Conservation (phyloP, 2,113 vertebrate species). For the Perccottus glenii region DNA sequence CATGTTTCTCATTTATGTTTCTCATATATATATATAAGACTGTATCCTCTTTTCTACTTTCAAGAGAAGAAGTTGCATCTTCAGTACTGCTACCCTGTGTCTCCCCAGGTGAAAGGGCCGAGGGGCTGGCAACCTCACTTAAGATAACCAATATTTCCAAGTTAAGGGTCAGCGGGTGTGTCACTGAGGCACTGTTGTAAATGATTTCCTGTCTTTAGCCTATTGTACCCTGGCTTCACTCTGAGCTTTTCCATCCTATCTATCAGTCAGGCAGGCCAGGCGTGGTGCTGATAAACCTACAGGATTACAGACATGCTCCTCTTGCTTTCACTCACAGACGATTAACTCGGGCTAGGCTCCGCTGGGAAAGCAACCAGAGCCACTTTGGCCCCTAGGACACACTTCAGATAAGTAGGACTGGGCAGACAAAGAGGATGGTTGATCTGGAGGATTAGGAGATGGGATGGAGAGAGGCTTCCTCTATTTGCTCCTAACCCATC, state of each 20-base stretch:
- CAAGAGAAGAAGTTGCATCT: not conserved
- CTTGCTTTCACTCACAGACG: slow-evolving; percentile 47
- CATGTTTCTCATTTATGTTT: too few relatives aligned
- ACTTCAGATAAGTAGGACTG: slow-evolving; percentile 63
- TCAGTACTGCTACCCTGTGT: too few relatives aligned
- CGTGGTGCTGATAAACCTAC: slow-evolving; percentile 71
- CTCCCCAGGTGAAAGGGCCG: too few relatives aligned
- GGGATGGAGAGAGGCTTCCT: slow-evolving; percentile 28
- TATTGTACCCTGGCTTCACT: slow-evolving; percentile 46
- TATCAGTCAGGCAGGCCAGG: slow-evolving; percentile 47
- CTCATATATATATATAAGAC: too few relatives aligned
- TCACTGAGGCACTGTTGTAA: slow-evolving; percentile 57
- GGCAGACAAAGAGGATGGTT: slow-evolving; percentile 44
- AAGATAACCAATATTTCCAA: slow-evolving; percentile 46
- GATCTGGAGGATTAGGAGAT: slow-evolving; percentile 50
- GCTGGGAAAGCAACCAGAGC: slow-evolving; percentile 68
- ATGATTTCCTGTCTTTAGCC: slow-evolving; percentile 54
- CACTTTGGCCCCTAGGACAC: slow-evolving; percentile 52
- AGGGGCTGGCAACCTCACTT: slow-evolving; percentile 41
- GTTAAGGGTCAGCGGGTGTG: slow-evolving; percentile 60
- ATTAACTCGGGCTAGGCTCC: slow-evolving; percentile 60
- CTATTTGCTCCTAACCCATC: slow-evolving; percentile 19
- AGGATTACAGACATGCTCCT: slow-evolving; percentile 67
- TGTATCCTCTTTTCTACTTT: too few relatives aligned
- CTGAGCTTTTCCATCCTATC: slow-evolving; percentile 51